Evolutionary conservation across 2,888 invertebrate genomes (phyloP).

Genomic region (Dysmachus trigonus): DNA sequence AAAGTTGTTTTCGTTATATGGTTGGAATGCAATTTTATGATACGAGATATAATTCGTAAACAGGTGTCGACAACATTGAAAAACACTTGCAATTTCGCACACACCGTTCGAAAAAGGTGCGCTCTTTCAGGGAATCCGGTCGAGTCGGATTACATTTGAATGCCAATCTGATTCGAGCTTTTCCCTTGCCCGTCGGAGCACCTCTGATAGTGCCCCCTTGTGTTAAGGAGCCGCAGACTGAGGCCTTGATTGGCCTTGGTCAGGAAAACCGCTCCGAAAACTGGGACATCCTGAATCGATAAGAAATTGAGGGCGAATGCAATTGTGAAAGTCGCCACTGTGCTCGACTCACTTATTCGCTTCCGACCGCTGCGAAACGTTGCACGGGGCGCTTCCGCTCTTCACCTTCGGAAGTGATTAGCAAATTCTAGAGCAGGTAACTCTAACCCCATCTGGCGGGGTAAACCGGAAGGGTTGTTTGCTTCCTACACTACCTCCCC

Average conservation of each 20-base stretch:
- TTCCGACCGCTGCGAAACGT: not conserved
- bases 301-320: conserved; percentile 21
- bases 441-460: not conserved
- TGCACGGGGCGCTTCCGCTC: not conserved
- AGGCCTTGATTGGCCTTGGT: conserved; percentile 41
- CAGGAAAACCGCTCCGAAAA: not conserved
- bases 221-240: not conserved
- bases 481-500: not conserved
- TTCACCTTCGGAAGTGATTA: not conserved
- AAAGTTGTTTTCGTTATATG: not conserved
- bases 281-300: conserved; percentile 41
- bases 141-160: not conserved
- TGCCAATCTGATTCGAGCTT: not conserved
- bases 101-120: not conserved
- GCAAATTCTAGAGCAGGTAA: not conserved
- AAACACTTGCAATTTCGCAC: not conserved
- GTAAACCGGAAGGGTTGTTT: not conserved
- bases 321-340: conserved; percentile 21
- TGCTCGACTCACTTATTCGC: not conserved
- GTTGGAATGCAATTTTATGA: not conserved
- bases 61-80: not conserved
- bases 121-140: not conserved
- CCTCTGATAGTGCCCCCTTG: not conserved
- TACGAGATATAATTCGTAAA: not conserved
- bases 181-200: not conserved